Evolutionary conservation across 2,797 vertebrate species (phyloP), one percentile per base, ranked within the genome.

Genomic region (Mus caroli): DNA sequence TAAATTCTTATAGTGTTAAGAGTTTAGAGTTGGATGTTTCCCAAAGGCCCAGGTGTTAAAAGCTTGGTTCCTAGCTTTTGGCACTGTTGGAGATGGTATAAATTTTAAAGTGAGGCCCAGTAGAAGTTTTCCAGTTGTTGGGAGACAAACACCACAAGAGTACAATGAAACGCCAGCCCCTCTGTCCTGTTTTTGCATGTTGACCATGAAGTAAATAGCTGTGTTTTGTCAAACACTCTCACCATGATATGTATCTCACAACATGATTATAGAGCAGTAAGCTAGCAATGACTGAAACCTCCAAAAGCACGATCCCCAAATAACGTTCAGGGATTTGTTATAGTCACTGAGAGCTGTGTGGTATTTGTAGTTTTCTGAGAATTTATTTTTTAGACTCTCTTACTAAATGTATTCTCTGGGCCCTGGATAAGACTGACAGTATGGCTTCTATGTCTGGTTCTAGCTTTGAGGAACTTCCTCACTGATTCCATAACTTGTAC

Each of bases 331-430:
- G 22, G 12, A 11, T 80, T 71, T 76, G 10, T 56, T 89, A 24
- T 26, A 84, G 28, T 76, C 17, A 56, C 40, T 54, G 69, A 56
- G 77, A 67, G 3, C 15, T 37, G 14, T 14, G 14, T 46, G 26
- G 34, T 93, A 26, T 78, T 85, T 50, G 56, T 43, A 79, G 54
- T 77, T 77, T 94, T 78, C 52, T 28, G 62, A 82, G 56, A 86
- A 56, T 94, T 90, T 90, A 40, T 93, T 94, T 43, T 52, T 54
- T 37, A n/a, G 54, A 71, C 6, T 86, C 6, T 86, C 12, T 69
- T 52, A 69, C 10, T 52, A 69, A 69, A 69, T 86, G 20, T 37
- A 46, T 26, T 54, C 20, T 86, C 64, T 71, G 40, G 5, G 24
- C 4, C 2, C 24, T 76, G 43, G 6, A 76, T 14, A 76, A 46